Percentiles rank a stretch among this genome's conserved stretches.
Evolutionary conservation across 2,888 invertebrate species (phyloP).

Genomic region (Amblyjoppa proteus): DNA sequence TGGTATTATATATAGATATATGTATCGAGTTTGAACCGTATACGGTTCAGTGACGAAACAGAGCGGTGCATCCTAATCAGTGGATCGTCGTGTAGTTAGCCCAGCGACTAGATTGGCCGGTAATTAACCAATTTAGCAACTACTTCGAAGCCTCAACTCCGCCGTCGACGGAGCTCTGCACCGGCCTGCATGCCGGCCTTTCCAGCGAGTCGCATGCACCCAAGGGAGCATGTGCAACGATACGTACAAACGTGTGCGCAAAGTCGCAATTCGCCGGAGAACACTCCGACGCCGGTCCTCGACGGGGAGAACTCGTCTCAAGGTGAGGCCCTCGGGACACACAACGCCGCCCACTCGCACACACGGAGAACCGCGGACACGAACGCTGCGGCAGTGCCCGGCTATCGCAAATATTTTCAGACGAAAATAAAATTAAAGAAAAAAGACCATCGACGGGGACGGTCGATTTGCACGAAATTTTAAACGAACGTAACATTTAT

Average conservation of each 20-base stretch:
- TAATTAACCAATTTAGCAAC: slow-evolving; percentile 60
- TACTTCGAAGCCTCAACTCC: slow-evolving; percentile 26
- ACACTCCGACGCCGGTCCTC: slow-evolving; percentile 34
- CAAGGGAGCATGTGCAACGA: slow-evolving; percentile 1
- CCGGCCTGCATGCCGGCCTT: neutral
- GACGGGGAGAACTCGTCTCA: slow-evolving; percentile 49
- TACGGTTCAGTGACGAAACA: slow-evolving; percentile 22
- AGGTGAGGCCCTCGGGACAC: slow-evolving; percentile 46
- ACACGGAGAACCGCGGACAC: neutral
- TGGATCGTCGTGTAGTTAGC: slow-evolving; percentile 39
- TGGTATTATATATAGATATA: slow-evolving; percentile 3
- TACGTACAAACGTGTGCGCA: slow-evolving; percentile 22
- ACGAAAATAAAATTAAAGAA: neutral
- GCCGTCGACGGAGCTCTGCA: neutral
- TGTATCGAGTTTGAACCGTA: neutral
- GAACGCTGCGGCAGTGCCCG: neutral
- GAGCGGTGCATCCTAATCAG: slow-evolving; percentile 50
- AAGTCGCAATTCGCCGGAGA: slow-evolving; percentile 42
- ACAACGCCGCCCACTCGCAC: slow-evolving; percentile 21
- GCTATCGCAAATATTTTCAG: slow-evolving; percentile 9
- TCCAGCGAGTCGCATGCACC: neutral
- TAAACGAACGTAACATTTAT: no score
- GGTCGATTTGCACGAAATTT: no score
- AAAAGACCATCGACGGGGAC: no score
- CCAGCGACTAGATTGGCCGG: slow-evolving; percentile 47